Evolutionary conservation across 2,113 vertebrate species (phyloP).

Genomic region (Lepisosteus oculatus): DNA sequence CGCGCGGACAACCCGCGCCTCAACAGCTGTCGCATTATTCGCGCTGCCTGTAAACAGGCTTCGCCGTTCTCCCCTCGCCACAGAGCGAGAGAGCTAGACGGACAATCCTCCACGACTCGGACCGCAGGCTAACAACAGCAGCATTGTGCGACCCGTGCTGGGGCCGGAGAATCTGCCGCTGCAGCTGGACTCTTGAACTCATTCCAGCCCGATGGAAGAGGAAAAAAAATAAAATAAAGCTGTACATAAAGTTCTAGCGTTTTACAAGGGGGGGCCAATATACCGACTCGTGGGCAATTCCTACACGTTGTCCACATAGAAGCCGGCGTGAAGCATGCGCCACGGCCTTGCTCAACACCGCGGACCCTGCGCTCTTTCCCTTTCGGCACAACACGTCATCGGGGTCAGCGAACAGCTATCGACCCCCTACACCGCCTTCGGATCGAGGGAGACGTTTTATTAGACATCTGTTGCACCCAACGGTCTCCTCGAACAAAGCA

Average conservation of each 20-base stretch:
- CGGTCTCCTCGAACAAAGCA: too few relatives aligned
- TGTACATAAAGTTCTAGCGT: neutral
- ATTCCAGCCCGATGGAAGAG: conserved; percentile 59
- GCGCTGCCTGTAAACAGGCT: conserved; percentile 84
- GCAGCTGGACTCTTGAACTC: conserved; percentile 74
- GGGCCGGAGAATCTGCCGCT: conserved; percentile 71
- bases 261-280: neutral
- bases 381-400: too few relatives aligned
- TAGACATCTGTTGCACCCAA: too few relatives aligned
- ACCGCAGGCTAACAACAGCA: conserved; percentile 82
- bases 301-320: neutral
- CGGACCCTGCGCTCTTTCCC: neutral
- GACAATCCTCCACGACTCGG: conserved; percentile 74
- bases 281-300: neutral
- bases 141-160: conserved; percentile 79
- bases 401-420: too few relatives aligned
- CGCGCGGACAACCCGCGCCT: conserved; percentile 21
- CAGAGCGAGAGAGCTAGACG: conserved; percentile 84
- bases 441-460: too few relatives aligned
- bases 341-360: neutral
- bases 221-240: conserved; percentile 5
- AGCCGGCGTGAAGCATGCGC: neutral
- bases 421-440: too few relatives aligned
- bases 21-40: conserved; percentile 91
- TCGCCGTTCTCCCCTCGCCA: conserved; percentile 69